Evolutionary conservation across 2,113 vertebrate species (phyloP).

Genomic region (Podocnemis expansa): DNA sequence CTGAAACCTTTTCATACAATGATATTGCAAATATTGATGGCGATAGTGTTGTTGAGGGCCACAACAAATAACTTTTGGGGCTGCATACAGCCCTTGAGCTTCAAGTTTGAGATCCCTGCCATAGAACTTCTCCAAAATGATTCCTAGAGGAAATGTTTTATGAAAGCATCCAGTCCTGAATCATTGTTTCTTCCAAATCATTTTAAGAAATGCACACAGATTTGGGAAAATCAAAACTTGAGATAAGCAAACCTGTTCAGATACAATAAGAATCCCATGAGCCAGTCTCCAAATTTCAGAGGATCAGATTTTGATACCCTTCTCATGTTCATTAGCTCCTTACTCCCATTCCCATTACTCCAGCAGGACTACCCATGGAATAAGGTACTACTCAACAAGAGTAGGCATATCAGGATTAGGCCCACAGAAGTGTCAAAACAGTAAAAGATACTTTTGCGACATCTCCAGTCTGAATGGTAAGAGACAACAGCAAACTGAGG

Average conservation of each 20-base stretch:
- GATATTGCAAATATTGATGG: too few species aligned
- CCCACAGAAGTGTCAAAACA: neutral
- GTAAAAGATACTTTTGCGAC: neutral
- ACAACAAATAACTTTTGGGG: too few species aligned
- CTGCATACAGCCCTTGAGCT: too few species aligned
- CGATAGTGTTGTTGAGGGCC: too few species aligned
- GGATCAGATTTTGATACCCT: neutral
- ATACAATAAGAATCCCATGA: neutral
- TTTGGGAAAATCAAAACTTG: accelerated
- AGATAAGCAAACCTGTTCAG: neutral
- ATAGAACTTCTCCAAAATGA: neutral
- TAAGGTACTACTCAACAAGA: accelerated
- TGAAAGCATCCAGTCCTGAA: neutral
- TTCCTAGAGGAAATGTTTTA: neutral
- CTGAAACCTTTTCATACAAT: too few species aligned
- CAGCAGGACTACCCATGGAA: accelerated
- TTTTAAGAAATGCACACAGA: neutral
- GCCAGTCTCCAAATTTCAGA: accelerated
- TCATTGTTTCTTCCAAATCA: neutral
- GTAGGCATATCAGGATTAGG: neutral
- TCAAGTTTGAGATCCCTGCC: too few species aligned
- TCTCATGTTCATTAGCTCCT: neutral
- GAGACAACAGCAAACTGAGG: neutral
- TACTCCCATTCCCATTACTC: neutral
- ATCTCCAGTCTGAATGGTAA: neutral